Evolutionary conservation across 2,888 invertebrate genomes (phyloP).

Genomic region (Drosophila demipolita): DNA sequence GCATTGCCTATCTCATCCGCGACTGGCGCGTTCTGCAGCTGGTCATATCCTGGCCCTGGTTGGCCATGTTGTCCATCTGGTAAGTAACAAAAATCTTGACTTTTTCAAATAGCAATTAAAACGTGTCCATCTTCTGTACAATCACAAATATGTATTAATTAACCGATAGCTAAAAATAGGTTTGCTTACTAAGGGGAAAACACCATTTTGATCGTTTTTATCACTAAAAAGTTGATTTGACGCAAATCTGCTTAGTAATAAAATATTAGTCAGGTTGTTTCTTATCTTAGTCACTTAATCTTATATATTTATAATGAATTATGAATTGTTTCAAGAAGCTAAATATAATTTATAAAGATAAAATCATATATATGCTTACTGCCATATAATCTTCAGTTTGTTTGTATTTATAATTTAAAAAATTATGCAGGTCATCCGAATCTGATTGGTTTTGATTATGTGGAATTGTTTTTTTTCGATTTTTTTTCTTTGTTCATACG

Average conservation of each 20-base stretch:
- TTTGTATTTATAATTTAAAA: neutral
- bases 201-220: neutral
- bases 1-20: constrained; percentile 87
- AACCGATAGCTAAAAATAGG: neutral
- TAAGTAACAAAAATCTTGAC: constrained; percentile 76
- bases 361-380: neutral
- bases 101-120: neutral
- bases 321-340: neutral
- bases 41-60: constrained; percentile 87
- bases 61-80: constrained; percentile 86
- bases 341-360: neutral
- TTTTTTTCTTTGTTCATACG: neutral
- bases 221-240: neutral
- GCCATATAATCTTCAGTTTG: neutral
- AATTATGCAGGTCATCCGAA: neutral
- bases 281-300: neutral
- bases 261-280: neutral
- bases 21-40: constrained; percentile 87
- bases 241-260: neutral
- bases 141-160: neutral
- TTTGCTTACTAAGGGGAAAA: neutral
- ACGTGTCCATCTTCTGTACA: neutral
- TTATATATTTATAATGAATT: neutral
- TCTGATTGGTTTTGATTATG: neutral
- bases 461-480: neutral